Percentiles rank a stretch among this genome's conserved stretches.
These are phyloP conservation scores for Hylomyscus alleni DNA, from an alignment of 2,797 vertebrate genomes.

Conservation along the genomic window DNA sequence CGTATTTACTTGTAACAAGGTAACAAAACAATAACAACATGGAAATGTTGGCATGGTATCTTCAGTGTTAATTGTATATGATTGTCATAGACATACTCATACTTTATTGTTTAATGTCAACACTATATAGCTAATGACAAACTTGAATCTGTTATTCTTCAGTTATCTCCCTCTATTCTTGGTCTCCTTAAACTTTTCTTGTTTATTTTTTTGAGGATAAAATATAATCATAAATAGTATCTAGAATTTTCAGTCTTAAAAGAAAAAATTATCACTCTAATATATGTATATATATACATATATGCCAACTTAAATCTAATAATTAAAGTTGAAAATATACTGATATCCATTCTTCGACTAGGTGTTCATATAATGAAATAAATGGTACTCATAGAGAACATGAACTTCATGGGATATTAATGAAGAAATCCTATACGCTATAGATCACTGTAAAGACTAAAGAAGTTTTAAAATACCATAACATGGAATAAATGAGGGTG, in stretches of 20 bases:
- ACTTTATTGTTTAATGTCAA: background rate
- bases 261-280: background rate
- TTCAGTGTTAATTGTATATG: conserved; percentile 11
- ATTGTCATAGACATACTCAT: background rate
- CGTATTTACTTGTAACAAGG: conserved; percentile 32
- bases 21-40: conserved; percentile 60
- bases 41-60: background rate
- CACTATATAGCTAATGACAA: background rate
- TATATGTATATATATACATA: background rate
- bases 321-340: background rate
- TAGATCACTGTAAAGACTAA: background rate
- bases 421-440: background rate
- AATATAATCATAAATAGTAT: background rate
- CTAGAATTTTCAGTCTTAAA: background rate
- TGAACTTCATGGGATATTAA: background rate
- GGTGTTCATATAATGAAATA: background rate
- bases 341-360: background rate
- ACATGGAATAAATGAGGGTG: background rate
- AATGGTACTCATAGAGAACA: background rate
- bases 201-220: background rate
- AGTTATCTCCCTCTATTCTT: background rate
- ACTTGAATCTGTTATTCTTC: background rate
- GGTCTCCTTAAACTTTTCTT: background rate
- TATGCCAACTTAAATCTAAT: background rate
- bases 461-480: background rate